Conservation (phyloP, 35 echinoderm and acorn worm species). For the Apostichopus californicus region DNA sequence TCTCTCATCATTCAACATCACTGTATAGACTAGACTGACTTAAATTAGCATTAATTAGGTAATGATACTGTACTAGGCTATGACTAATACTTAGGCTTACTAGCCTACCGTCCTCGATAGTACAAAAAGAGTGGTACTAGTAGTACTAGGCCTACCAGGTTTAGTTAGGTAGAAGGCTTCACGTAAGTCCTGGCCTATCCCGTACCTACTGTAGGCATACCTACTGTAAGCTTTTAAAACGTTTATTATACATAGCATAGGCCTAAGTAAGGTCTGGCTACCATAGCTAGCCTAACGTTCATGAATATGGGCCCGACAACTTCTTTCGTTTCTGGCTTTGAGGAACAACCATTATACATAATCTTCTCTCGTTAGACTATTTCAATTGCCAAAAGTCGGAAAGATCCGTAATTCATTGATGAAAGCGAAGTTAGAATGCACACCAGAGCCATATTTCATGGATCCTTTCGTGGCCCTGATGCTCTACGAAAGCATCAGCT, state of each 20-base stretch:
- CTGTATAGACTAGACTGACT: too few species aligned
- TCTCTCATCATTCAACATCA: too few species aligned
- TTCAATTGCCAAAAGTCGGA: not conserved
- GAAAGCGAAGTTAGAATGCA: not conserved
- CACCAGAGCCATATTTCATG: not conserved
- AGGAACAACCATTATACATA: not conserved
- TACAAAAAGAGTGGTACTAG: too few species aligned
- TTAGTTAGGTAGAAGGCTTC: too few species aligned
- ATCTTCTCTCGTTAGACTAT: too few species aligned
- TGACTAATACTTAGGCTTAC: too few species aligned
- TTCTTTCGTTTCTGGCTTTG: not conserved
- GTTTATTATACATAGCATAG: too few species aligned
- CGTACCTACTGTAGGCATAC: not conserved
- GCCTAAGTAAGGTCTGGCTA: too few species aligned
- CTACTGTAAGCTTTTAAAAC: not conserved
- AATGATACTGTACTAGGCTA: too few species aligned
- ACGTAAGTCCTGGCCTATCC: not conserved
- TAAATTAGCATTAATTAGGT: too few species aligned
- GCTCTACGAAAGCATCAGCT: not conserved
- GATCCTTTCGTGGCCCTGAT: not conserved
- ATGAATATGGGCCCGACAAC: not conserved
- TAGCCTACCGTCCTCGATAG: too few species aligned
- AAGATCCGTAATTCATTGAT: not conserved
- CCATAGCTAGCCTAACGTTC: slow-evolving; percentile 28
- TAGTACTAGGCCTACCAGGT: too few species aligned